Evolutionary conservation across 2,888 invertebrate genomes (phyloP).

Genomic region (Phortica okadai): DNA sequence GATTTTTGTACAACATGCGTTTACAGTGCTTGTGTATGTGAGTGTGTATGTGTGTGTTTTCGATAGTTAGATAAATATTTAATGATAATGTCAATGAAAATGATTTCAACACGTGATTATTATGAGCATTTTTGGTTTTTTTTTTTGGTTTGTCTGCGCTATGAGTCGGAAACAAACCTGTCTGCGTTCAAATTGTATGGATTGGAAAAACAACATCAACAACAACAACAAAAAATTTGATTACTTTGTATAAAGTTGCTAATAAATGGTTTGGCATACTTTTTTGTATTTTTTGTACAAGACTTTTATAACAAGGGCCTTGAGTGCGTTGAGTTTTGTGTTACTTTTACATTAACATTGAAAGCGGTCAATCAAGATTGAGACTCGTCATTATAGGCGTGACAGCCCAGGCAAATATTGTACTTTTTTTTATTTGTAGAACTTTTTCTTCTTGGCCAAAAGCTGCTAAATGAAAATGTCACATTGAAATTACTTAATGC

Average conservation of each 20-base stretch:
- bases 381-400: too few relatives aligned
- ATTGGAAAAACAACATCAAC: background rate
- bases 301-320: too few relatives aligned
- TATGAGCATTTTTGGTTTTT: background rate
- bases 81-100: constrained; percentile 43
- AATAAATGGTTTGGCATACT: background rate
- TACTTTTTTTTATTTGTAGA: too few relatives aligned
- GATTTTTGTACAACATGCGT: constrained; percentile 34
- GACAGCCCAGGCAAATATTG: too few relatives aligned
- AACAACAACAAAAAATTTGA: background rate
- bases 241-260: background rate
- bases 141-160: too few relatives aligned
- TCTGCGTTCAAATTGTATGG: background rate
- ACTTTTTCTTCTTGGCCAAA: too few relatives aligned
- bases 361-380: too few relatives aligned
- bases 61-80: constrained; percentile 37
- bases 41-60: background rate
- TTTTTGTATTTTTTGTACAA: background rate
- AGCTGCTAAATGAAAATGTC: too few relatives aligned
- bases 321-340: too few relatives aligned
- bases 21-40: background rate
- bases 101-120: constrained; percentile 59
- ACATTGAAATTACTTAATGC: too few relatives aligned
- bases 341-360: too few relatives aligned
- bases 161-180: background rate